Conservation (phyloP, 2,113 vertebrate species). For the Hippoglossus stenolepis region DNA sequence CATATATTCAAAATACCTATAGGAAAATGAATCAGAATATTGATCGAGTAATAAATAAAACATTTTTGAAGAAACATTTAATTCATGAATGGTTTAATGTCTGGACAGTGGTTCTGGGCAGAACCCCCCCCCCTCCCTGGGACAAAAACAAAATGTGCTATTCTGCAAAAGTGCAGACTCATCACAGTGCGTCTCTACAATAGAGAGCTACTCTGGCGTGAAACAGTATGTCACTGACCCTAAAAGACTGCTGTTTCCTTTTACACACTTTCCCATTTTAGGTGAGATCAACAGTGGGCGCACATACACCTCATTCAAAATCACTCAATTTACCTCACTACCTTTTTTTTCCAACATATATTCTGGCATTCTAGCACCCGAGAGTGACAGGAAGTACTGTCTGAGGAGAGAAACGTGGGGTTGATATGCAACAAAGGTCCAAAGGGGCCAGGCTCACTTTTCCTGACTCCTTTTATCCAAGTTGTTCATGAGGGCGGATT, state of each 20-base stretch:
- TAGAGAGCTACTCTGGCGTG: slow-evolving; percentile 64
- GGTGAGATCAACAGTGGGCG: slow-evolving; percentile 13
- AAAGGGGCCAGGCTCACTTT: too few relatives aligned
- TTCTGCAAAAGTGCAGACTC: slow-evolving; percentile 69
- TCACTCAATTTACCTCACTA: neutral
- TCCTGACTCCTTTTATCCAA: neutral
- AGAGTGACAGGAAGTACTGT: neutral
- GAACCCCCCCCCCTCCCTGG: slow-evolving; percentile 6
- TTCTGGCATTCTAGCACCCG: neutral
- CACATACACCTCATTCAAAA: slow-evolving; percentile 18
- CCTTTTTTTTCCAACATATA: neutral
- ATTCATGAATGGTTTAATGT: slow-evolving; percentile 44
- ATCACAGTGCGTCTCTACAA: slow-evolving; percentile 61
- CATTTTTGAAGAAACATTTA: neutral
- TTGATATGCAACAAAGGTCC: neutral
- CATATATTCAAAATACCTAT: neutral
- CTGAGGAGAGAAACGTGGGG: neutral
- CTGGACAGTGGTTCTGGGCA: slow-evolving; percentile 34
- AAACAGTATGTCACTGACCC: slow-evolving; percentile 68
- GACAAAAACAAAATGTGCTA: slow-evolving; percentile 77
- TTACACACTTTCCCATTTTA: slow-evolving; percentile 55
- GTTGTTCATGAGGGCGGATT: neutral
- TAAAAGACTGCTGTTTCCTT: slow-evolving; percentile 63
- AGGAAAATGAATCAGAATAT: neutral
- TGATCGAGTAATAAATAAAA: neutral